Evolutionary conservation across 2,797 vertebrate genomes (phyloP), one percentile per base, ranked within the genome.

Genomic region (Halcyon smyrnensis): DNA sequence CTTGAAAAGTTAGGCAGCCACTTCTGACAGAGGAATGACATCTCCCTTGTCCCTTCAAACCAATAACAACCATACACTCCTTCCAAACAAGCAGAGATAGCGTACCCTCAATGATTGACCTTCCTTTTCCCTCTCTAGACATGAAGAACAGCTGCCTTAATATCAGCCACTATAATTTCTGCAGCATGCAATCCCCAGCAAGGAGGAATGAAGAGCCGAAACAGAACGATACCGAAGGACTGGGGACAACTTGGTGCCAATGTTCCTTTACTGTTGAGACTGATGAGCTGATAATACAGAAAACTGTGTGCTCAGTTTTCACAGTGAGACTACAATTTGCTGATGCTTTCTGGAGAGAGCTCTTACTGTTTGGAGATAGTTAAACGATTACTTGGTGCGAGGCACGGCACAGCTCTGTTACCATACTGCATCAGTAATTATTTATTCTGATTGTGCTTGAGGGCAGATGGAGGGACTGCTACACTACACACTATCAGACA

Each of bases 321-420:
- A 91, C 84, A 71, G 93, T 64, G 45, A 92, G 75, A 57, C 14
- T 64, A 56, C 64, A 90, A 67, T 95, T 96, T 93, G 21, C 56
- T 76, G 63, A 64, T 45, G 67, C 32, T 67, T 93, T 92, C 78
- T 82, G 64, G 78, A 89, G 74, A 70, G 78, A 87, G 36, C 64
- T 90, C 68, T 64, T 60, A 71, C 68, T 77, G 60, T 78, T 87
- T 79, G 51, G 79, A 96, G 75, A 85, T 91, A 84, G 87, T 92
- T 94, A 87, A 97, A 80, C 81, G 84, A 65, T 83, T 83, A 71
- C 64, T 73, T 2, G 10, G 64, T 92, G 78, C 41, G 79, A 94
- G 34, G 24, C 53, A 83, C 41, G 32, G 30, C 45, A 39, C 51
- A 92, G 56, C 34, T 89, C 93, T 92, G 37, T 77, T 83, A 69